phyloP scores from a whole-genome alignment of 2,113 vertebrate species.

The Phaethon lepturus region DNA sequence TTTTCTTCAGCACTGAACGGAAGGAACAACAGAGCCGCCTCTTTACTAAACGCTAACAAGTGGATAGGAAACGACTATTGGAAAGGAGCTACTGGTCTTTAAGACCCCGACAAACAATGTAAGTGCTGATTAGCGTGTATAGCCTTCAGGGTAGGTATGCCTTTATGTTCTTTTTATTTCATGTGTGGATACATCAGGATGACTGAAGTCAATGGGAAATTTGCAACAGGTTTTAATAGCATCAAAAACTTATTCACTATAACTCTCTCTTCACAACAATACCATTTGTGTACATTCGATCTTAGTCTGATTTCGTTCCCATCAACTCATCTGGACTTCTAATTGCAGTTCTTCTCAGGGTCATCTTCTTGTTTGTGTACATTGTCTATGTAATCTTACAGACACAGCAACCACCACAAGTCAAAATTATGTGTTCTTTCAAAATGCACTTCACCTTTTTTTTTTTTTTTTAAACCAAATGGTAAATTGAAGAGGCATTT shows the following conservation, averaged over 20 bases:
- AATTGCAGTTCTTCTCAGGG: not conserved
- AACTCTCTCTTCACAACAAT: not conserved
- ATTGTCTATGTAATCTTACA: not conserved
- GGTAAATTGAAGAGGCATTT: not conserved
- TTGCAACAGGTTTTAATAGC: not conserved
- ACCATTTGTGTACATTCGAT: not conserved
- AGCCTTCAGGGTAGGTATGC: accelerated
- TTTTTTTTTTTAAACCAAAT: not conserved
- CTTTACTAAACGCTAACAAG: not conserved
- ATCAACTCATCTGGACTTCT: not conserved
- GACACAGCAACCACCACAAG: not conserved
- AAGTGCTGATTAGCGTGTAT: accelerated
- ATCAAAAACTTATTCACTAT: not conserved
- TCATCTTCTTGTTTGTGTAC: not conserved
- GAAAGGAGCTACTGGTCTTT: not conserved
- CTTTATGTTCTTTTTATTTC: not conserved
- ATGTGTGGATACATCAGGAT: accelerated
- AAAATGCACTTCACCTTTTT: not conserved
- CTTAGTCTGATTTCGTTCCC: not conserved
- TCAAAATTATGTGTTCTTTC: not conserved
- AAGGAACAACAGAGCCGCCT: not conserved
- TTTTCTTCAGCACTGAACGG: not conserved
- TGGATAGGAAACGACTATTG: not conserved
- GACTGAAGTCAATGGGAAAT: not conserved
- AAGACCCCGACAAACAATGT: not conserved